Conservation (phyloP, 2,113 vertebrate species). For the Prinia subflava region DNA sequence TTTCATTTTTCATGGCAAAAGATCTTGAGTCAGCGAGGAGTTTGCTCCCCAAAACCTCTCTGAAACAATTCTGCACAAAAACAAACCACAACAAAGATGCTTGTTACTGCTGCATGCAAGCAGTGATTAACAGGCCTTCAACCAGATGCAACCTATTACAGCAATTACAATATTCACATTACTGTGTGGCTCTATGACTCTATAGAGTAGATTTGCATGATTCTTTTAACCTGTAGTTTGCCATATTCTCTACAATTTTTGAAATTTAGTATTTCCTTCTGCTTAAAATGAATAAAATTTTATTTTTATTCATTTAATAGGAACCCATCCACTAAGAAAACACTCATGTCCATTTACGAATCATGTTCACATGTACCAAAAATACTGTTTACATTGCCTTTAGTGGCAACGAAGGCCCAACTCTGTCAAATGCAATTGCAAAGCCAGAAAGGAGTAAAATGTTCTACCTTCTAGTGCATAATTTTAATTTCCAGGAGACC, state of each 20-base stretch:
- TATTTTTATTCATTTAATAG: background rate
- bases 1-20: conserved; percentile 18
- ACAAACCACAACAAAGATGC: background rate
- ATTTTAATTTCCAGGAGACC: background rate
- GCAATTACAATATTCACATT: background rate
- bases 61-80: conserved; percentile 7
- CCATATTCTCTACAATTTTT: background rate
- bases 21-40: background rate
- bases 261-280: background rate
- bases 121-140: background rate
- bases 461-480: background rate
- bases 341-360: background rate
- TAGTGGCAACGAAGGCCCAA: background rate
- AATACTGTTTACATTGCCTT: background rate
- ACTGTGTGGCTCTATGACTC: background rate
- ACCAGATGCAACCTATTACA: background rate
- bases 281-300: background rate
- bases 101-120: background rate
- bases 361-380: background rate
- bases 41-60: background rate
- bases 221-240: background rate
- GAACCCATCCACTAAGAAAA: background rate
- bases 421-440: background rate
- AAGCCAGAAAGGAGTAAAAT: background rate
- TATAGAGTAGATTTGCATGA: background rate